These are phyloP conservation scores for Agriotes lineatus DNA, from an alignment of 2,888 invertebrate genomes.

Conservation along the genomic window DNA sequence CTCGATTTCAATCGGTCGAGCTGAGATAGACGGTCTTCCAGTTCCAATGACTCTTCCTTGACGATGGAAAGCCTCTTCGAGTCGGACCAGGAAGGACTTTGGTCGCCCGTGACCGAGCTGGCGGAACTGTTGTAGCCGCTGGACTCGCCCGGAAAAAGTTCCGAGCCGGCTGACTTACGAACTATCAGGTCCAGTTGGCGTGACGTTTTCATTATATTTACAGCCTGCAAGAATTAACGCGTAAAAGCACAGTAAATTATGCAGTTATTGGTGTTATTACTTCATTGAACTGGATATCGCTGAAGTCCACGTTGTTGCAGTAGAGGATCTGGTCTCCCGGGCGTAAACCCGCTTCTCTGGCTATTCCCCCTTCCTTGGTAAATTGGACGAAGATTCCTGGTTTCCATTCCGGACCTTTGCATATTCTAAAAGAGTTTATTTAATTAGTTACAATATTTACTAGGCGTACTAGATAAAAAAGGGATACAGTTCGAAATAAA, in stretches of 20 bases:
- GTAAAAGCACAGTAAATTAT: constrained; percentile 28
- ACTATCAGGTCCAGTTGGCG: constrained; percentile 82
- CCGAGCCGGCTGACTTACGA: constrained; percentile 82
- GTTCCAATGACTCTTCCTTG: constrained; percentile 76
- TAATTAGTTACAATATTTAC: too few species aligned
- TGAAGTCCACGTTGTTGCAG: constrained; percentile 86
- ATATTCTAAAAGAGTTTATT: constrained; percentile 70
- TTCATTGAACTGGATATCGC: constrained; percentile 85
- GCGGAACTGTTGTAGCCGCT: constrained; percentile 88
- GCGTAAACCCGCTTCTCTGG: constrained; percentile 86
- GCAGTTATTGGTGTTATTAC: constrained; percentile 62
- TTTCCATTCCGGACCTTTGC: constrained; percentile 88
- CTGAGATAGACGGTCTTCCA: constrained; percentile 68
- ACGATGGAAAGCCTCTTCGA: constrained; percentile 79
- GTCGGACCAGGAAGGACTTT: constrained; percentile 77
- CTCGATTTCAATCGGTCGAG: constrained; percentile 53
- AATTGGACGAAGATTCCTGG: constrained; percentile 92
- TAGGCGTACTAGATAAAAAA: too few species aligned
- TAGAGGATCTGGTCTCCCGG: constrained; percentile 93
- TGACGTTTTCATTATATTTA: constrained; percentile 83
- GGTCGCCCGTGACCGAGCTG: constrained; percentile 83
- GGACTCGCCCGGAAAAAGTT: constrained; percentile 84
- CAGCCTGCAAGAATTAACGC: constrained; percentile 71
- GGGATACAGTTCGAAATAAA: too few species aligned
- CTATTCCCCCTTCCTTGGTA: constrained; percentile 90